These are phyloP conservation scores for Typhlichthys eigenmanni DNA, from an alignment of 2,797 vertebrate genomes.

Conservation along the genomic window DNA sequence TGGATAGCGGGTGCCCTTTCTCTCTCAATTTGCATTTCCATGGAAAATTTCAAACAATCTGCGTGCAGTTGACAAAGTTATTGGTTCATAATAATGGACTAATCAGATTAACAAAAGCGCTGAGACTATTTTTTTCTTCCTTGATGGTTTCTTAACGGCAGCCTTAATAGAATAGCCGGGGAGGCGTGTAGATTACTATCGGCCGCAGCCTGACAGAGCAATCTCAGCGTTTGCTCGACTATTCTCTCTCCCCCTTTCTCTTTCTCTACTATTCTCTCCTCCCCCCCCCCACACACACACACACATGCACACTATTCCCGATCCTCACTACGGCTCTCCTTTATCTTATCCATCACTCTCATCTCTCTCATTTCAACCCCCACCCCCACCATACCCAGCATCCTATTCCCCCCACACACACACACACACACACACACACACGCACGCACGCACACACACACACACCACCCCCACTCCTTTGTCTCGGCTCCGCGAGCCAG, in stretches of 20 bases:
- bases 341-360: constrained; percentile 12
- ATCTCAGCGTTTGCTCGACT: constrained; percentile 57
- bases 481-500: constrained; percentile 57
- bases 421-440: background rate
- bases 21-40: constrained; percentile 60
- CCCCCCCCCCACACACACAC: background rate
- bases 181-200: constrained; percentile 80
- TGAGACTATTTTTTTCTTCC: constrained; percentile 78
- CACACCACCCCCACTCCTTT: constrained; percentile 8
- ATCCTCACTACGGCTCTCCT: too few relatives aligned
- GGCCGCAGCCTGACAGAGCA: constrained; percentile 71
- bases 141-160: constrained; percentile 81
- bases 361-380: constrained; percentile 16
- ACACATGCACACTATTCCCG: constrained; percentile 4
- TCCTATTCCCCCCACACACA: constrained; percentile 46
- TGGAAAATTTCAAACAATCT: constrained; percentile 67
- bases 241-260: background rate
- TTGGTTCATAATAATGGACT: constrained; percentile 78
- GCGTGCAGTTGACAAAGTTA: constrained; percentile 74
- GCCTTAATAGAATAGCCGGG: constrained; percentile 80
- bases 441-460: background rate
- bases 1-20: constrained; percentile 12
- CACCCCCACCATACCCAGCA: background rate
- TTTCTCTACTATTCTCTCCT: background rate
- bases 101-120: constrained; percentile 83